phyloP scores from a whole-genome alignment of 2,888 invertebrate species.

The Acanthococcus lagerstroemiae region DNA sequence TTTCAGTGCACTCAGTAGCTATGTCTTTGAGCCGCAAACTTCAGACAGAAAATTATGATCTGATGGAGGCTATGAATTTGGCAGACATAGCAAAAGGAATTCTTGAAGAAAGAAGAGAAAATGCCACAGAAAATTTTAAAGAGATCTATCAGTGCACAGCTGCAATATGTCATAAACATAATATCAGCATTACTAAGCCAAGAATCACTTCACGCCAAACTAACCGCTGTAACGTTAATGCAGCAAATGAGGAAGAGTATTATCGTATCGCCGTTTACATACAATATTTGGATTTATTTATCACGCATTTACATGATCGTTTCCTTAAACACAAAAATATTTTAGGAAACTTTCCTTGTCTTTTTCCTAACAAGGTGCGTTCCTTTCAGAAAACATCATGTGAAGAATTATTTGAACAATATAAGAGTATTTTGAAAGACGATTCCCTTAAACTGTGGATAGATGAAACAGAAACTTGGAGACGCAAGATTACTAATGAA shows the following conservation, averaged over 20 bases:
- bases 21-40: slow-evolving; percentile 1
- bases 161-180: not conserved
- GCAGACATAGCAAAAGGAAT: not conserved
- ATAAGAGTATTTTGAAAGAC: too few relatives aligned
- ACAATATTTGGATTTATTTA: not conserved
- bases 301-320: not conserved
- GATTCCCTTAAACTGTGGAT: too few relatives aligned
- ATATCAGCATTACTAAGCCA: not conserved
- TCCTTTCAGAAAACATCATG: too few relatives aligned
- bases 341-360: not conserved
- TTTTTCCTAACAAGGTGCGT: not conserved
- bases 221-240: not conserved
- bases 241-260: not conserved
- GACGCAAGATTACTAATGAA: not conserved
- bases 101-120: not conserved
- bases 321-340: not conserved
- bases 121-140: not conserved
- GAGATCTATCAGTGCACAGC: not conserved
- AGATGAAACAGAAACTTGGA: not conserved
- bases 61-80: not conserved
- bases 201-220: not conserved
- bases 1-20: not conserved
- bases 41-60: slow-evolving; percentile 1
- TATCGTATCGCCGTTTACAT: not conserved
- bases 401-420: too few relatives aligned